Percentiles rank a stretch among this genome's conserved stretches.
These are phyloP conservation scores for Lithophane ornitopus DNA, from an alignment of 2,888 invertebrate species.

Conservation along the genomic window DNA sequence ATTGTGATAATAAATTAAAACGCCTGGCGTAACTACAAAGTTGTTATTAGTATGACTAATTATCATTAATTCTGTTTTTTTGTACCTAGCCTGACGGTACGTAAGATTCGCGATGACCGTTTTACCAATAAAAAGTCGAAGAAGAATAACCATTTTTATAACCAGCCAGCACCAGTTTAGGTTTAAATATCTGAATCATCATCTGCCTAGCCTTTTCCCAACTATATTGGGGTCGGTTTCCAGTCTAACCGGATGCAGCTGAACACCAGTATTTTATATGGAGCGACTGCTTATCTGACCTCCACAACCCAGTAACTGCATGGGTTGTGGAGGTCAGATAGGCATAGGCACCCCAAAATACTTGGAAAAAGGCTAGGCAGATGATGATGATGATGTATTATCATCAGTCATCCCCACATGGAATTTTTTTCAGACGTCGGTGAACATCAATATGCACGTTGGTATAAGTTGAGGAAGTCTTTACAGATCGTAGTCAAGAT, in stretches of 20 bases:
- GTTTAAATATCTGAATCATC: not conserved
- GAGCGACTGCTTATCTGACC: too few relatives aligned
- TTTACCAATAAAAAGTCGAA: not conserved
- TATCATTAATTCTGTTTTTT: not conserved
- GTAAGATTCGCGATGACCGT: not conserved
- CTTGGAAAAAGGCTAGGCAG: too few relatives aligned
- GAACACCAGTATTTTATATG: too few relatives aligned
- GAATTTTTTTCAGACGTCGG: not conserved
- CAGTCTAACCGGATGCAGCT: too few relatives aligned
- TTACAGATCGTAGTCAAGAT: slow-evolving; percentile 31
- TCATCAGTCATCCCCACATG: too few relatives aligned
- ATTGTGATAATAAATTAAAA: not conserved
- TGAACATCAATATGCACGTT: not conserved
- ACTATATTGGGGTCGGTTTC: too few relatives aligned
- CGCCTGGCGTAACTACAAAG: not conserved
- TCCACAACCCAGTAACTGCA: too few relatives aligned
- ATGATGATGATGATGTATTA: too few relatives aligned
- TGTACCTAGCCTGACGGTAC: not conserved
- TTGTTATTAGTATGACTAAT: not conserved
- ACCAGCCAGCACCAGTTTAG: too few relatives aligned
- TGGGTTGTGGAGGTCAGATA: too few relatives aligned
- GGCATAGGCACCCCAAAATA: too few relatives aligned
- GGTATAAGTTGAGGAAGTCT: slow-evolving; percentile 18
- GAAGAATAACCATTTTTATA: not conserved
- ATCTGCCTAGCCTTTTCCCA: too few relatives aligned